Evolutionary conservation across 1,140 invertebrate genomes (phyloP).

Genomic region (Dendroctonus valens): DNA sequence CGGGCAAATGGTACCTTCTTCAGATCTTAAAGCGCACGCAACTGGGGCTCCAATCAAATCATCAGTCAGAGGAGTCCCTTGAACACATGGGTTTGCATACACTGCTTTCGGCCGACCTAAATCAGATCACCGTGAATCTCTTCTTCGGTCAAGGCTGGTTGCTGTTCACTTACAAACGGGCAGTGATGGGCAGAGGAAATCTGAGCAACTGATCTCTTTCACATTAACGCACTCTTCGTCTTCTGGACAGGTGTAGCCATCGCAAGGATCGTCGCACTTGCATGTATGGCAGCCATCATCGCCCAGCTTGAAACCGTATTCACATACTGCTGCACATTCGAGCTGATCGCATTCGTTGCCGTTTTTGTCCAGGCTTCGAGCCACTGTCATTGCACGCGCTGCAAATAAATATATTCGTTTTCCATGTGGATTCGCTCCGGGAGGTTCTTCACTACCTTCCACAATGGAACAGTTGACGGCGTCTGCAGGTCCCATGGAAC

Average conservation of each 20-base stretch:
- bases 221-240: slow-evolving; percentile 73
- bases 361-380: slow-evolving; percentile 52
- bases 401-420: not conserved
- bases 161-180: slow-evolving; percentile 63
- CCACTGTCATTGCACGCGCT: slow-evolving; percentile 38
- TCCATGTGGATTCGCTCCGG: not conserved
- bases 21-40: slow-evolving; percentile 51
- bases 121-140: slow-evolving; percentile 2
- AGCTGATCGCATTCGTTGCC: slow-evolving; percentile 55
- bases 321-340: slow-evolving; percentile 75
- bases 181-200: slow-evolving; percentile 68
- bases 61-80: slow-evolving; percentile 67
- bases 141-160: no score
- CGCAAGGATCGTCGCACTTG: slow-evolving; percentile 81
- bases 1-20: slow-evolving; percentile 56
- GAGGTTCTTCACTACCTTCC: slow-evolving; percentile 41
- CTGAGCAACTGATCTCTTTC: slow-evolving; percentile 65
- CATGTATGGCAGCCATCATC: slow-evolving; percentile 78
- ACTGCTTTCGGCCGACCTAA: slow-evolving; percentile 58
- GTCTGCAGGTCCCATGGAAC: slow-evolving; percentile 74
- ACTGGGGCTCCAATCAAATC: slow-evolving; percentile 59
- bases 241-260: slow-evolving; percentile 69
- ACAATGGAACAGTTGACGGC: slow-evolving; percentile 62
- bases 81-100: slow-evolving; percentile 64
- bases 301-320: slow-evolving; percentile 79